These are phyloP conservation scores for Eublepharis macularius DNA, from an alignment of 2,113 vertebrate genomes.

Conservation along the genomic window DNA sequence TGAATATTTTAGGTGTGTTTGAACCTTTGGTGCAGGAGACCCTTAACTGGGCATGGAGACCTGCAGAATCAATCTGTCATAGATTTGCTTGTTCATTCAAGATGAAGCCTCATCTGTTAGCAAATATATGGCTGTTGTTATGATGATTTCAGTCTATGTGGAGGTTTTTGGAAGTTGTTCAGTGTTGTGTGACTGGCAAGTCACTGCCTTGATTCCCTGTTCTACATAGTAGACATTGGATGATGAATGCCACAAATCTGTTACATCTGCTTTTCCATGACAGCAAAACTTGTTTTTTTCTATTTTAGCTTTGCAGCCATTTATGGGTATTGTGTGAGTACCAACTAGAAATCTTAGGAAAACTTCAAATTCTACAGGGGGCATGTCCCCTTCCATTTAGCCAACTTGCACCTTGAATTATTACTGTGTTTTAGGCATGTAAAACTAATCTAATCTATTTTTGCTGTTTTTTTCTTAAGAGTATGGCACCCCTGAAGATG, in stretches of 20 bases:
- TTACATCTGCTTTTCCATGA: background rate
- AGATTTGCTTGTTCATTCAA: no score
- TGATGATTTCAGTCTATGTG: no score
- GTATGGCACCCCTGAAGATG: conserved; percentile 89
- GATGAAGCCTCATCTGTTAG: no score
- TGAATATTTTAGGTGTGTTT: no score
- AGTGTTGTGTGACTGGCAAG: no score
- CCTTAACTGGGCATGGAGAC: no score
- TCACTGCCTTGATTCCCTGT: no score
- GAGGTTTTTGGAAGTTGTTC: no score
- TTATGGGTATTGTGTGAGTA: background rate
- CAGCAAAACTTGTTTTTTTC: background rate
- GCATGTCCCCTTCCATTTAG: background rate
- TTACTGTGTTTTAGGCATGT: background rate
- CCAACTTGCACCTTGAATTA: background rate
- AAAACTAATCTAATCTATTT: accelerated
- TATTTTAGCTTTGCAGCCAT: background rate
- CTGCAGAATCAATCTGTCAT: no score
- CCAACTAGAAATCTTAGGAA: background rate
- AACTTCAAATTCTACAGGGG: background rate
- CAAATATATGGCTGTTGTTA: no score
- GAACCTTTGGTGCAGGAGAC: no score
- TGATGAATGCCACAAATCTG: background rate
- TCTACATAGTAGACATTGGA: no score
- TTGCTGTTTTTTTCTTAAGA: conserved; percentile 72